Base-by-base conservation (phyloP, 2,888 invertebrate species). In the Cephus pulcher region DNA sequence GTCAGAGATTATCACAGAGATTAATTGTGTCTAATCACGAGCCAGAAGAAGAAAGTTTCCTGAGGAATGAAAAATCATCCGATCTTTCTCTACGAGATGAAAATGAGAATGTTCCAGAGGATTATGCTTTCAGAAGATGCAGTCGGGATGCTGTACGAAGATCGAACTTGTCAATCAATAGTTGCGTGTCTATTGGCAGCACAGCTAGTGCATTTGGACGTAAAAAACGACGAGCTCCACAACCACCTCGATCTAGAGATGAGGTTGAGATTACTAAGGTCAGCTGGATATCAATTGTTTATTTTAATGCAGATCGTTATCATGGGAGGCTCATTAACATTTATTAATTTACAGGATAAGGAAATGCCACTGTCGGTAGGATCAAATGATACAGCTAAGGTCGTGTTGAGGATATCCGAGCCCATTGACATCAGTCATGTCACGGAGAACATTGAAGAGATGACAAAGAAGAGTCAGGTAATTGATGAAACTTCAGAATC, bases 141-240 rank as follows among this genome's bases (percentile, higher is more conserved):
- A 87, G 83, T 69, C 89, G 88, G 68, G 90, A 90, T 70, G 85
- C 89, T 23, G 87, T 88, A 34, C 86, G 90, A 71, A 87, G 85
- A 81, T 90, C 90, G 11, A 90, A 90, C 83, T 83, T 90, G 74
- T 90, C 90, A 11, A 90, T 90, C 77, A 90, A 90, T 74, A 90
- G 90, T 79, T 90, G 90, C 78, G 80, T 88, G 30, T 89, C 85
- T 80, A 80, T 89, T 71, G 87, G 84, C 0, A 90, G 90, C 77
- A 93, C 94, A 0, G 92, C 93, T 73, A 93, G 94, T 75, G 92
- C 93, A 68, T 93, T 93, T 68, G 91, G 93, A 23, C 93, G 94
- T 40, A 95, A 95, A 91, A 95, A 95, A 90, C 93, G 94, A 82
- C 93, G 93, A 80, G 95, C 95, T 0, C 94, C 95, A 0, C 93